Evolutionary conservation across 2,113 vertebrate species (phyloP).

Genomic region (Pelodiscus sinensis): DNA sequence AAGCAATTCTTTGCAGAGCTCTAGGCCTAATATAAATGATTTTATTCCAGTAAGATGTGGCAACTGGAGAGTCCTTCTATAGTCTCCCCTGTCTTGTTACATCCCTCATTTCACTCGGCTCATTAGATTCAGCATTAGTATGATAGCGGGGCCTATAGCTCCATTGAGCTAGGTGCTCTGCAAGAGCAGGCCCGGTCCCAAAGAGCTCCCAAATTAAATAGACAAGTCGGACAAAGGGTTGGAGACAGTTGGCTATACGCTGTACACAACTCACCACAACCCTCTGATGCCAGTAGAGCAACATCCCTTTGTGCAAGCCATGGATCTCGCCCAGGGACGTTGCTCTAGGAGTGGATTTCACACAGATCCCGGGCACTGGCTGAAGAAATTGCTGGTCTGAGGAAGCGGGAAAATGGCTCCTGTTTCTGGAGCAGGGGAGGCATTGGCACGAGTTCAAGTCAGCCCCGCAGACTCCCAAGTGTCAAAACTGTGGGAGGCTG

Average conservation of each 20-base stretch:
- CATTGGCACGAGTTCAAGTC: background rate
- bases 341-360: fast-evolving
- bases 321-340: background rate
- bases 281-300: background rate
- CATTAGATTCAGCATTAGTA: fast-evolving
- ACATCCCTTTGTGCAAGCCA: background rate
- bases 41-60: background rate
- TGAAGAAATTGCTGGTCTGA: background rate
- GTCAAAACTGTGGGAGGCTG: background rate
- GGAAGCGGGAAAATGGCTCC: background rate
- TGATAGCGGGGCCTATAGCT: background rate
- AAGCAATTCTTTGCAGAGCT: background rate
- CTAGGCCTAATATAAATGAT: background rate
- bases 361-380: background rate
- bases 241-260: background rate
- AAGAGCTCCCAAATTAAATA: background rate
- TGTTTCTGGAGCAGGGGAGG: background rate
- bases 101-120: background rate
- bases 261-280: background rate
- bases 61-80: background rate
- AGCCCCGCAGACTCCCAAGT: background rate
- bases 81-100: background rate
- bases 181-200: background rate
- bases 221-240: background rate
- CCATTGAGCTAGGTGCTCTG: fast-evolving